A percentile compares a stretch with the other conserved stretches of the same genome.
phyloP scores from a whole-genome alignment of 1,140 invertebrate species.

The Scaptomyza pallida region DNA sequence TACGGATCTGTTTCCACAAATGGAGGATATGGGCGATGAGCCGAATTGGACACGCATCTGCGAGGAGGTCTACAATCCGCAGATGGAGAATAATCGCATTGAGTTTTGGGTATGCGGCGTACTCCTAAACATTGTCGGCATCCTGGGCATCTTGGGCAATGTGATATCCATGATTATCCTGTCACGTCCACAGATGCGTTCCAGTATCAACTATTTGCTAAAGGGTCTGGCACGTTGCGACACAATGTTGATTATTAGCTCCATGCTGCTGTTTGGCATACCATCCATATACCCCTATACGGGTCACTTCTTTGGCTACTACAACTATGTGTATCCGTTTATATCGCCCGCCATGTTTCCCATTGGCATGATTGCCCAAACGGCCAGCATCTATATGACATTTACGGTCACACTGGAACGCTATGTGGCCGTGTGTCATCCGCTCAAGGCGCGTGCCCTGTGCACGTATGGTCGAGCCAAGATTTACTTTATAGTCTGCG shows the following conservation, averaged over 20 bases:
- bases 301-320: constrained; percentile 90
- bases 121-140: constrained; percentile 91
- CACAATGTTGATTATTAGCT: constrained; percentile 93
- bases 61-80: constrained; percentile 64
- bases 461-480: constrained; percentile 96
- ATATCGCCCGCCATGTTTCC: constrained; percentile 94
- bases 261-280: constrained; percentile 94
- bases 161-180: constrained; percentile 95
- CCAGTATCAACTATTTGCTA: constrained; percentile 96
- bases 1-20: constrained; percentile 47
- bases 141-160: constrained; percentile 95
- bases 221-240: constrained; percentile 96
- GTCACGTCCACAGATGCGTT: constrained; percentile 95
- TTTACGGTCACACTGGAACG: constrained; percentile 97
- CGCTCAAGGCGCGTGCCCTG: constrained; percentile 92
- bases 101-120: constrained; percentile 94
- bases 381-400: constrained; percentile 97
- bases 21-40: constrained; percentile 53
- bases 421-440: constrained; percentile 98
- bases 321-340: constrained; percentile 91
- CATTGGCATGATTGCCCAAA: constrained; percentile 93
- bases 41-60: constrained; percentile 67
- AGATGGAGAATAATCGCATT: constrained; percentile 83
- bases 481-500: constrained; percentile 92
- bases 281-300: constrained; percentile 93